Evolutionary conservation across 2,888 invertebrate species (phyloP).

Genomic region (Eupithecia pulchellata): DNA sequence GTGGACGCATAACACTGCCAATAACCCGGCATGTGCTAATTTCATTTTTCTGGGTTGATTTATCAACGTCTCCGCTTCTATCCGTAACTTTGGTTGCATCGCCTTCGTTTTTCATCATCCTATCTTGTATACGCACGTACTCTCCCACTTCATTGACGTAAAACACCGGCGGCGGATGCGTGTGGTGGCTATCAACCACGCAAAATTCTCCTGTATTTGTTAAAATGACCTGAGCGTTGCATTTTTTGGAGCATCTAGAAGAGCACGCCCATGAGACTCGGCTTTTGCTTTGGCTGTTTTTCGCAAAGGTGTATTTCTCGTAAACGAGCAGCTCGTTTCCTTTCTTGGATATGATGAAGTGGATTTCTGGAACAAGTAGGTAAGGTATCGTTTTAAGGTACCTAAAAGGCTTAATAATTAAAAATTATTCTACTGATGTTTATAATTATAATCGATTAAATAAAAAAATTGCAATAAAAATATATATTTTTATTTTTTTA

Average conservation of each 20-base stretch:
- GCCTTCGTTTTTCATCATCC: conserved; percentile 4
- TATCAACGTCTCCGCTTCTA: neutral
- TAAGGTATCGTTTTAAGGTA: neutral
- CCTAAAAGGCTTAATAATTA: neutral
- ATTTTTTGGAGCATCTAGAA: conserved; percentile 70
- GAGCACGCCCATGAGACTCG: conserved; percentile 70
- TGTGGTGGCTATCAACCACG: conserved; percentile 60
- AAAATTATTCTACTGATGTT: neutral
- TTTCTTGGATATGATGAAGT: conserved; percentile 72
- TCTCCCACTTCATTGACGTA: conserved; percentile 65
- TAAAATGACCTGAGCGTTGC: conserved; percentile 65
- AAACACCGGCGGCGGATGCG: conserved; percentile 69
- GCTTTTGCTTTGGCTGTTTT: conserved; percentile 62
- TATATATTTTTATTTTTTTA: neutral
- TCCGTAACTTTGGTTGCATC: neutral
- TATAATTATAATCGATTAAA: neutral
- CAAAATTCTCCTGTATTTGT: conserved; percentile 57
- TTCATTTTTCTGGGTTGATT: conserved; percentile 10
- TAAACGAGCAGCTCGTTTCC: conserved; percentile 68
- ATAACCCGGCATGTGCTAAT: conserved; percentile 34
- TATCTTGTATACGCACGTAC: conserved; percentile 58
- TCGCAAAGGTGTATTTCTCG: conserved; percentile 68
- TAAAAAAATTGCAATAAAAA: neutral
- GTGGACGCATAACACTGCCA: conserved; percentile 3
- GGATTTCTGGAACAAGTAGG: conserved; percentile 56